Evolutionary conservation across 2,113 vertebrate genomes (phyloP).

Genomic region (Protobothrops flavoviridis): DNA sequence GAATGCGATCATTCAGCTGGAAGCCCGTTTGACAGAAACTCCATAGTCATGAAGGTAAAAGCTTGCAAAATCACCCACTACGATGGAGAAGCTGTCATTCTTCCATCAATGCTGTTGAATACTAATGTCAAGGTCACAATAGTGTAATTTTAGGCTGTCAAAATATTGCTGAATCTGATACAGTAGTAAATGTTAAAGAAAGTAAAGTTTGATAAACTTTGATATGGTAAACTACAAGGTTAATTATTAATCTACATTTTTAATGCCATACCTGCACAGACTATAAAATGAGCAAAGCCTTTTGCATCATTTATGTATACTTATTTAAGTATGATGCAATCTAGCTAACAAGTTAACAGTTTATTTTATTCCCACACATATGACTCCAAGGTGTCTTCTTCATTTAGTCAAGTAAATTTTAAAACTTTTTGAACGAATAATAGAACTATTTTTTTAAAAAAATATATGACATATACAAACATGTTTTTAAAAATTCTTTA

Average conservation of each 20-base stretch:
- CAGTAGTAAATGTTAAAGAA: constrained; percentile 63
- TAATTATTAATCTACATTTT: constrained; percentile 18
- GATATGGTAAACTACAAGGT: constrained; percentile 22
- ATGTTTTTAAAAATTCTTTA: neutral
- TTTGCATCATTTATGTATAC: neutral
- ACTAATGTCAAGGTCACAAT: constrained; percentile 79
- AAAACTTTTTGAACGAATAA: fast-evolving
- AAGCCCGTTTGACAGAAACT: constrained; percentile 78
- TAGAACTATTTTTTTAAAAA: neutral
- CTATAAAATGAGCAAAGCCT: neutral
- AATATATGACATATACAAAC: neutral
- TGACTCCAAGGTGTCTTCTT: neutral
- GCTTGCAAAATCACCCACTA: constrained; percentile 73
- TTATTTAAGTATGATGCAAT: neutral
- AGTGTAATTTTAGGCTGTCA: constrained; percentile 77
- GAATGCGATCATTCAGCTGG: constrained; percentile 74
- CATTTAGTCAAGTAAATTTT: neutral
- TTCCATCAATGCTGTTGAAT: constrained; percentile 71
- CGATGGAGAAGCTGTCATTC: constrained; percentile 76
- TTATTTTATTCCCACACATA: neutral
- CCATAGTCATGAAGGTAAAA: constrained; percentile 77
- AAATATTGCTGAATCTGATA: constrained; percentile 72
- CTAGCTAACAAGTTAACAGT: neutral
- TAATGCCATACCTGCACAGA: neutral
- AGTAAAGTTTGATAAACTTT: constrained; percentile 62